phyloP scores from a whole-genome alignment of 2,113 vertebrate species.

The Boulengerochromis microlepis region DNA sequence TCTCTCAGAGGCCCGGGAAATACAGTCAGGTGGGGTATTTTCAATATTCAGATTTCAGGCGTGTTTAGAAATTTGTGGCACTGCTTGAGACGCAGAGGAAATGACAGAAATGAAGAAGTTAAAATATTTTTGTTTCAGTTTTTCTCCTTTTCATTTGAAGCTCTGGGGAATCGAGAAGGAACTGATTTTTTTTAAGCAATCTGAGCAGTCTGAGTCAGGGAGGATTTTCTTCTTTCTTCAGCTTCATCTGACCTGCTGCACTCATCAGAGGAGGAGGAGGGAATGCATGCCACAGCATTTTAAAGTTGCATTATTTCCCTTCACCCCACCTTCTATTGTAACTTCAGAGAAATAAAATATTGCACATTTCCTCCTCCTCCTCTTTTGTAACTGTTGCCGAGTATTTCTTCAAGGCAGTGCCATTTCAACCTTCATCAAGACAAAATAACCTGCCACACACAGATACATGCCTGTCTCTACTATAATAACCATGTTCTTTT shows the following conservation, averaged over 20 bases:
- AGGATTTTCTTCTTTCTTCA: background rate
- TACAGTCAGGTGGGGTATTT: background rate
- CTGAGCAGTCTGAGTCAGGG: background rate
- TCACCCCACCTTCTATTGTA: background rate
- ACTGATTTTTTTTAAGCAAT: background rate
- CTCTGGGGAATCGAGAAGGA: background rate
- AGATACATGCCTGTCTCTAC: background rate
- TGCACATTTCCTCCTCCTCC: background rate
- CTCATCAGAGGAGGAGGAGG: background rate
- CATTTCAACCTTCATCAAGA: background rate
- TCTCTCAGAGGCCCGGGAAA: accelerated
- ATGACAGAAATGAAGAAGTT: background rate
- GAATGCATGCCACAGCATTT: background rate
- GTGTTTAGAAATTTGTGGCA: background rate
- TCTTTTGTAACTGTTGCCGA: background rate
- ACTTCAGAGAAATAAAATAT: background rate
- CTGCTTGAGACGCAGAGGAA: background rate
- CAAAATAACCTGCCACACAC: background rate
- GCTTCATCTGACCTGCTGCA: background rate
- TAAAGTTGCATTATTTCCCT: background rate
- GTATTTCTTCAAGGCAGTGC: background rate
- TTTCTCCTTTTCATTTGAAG: background rate
- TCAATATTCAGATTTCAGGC: background rate
- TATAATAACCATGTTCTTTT: background rate
- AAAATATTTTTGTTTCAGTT: background rate